Evolutionary conservation across 1,140 invertebrate species (phyloP).

Genomic region (Drosophila erecta): DNA sequence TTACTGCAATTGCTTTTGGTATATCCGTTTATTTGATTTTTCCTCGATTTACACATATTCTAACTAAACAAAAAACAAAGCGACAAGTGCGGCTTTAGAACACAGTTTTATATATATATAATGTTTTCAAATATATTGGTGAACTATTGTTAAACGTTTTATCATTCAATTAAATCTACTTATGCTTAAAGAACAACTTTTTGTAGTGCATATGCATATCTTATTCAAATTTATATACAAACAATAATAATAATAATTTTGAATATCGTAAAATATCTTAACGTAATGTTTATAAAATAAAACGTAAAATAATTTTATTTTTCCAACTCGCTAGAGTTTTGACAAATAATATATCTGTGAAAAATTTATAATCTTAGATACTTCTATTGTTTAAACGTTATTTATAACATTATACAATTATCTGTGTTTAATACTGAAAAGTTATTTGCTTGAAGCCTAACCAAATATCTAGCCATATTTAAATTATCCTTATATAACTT

Average conservation of each 20-base stretch:
- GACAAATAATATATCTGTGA: background rate
- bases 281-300: background rate
- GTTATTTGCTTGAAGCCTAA: slow-evolving; percentile 33
- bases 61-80: slow-evolving; percentile 10
- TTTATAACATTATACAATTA: background rate
- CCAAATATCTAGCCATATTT: slow-evolving; percentile 24
- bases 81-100: slow-evolving; percentile 21
- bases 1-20: slow-evolving; percentile 36
- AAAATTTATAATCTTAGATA: background rate
- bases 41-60: slow-evolving; percentile 16
- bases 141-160: slow-evolving; percentile 3
- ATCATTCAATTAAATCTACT: slow-evolving; percentile 4
- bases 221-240: background rate
- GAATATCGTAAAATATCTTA: background rate
- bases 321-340: background rate
- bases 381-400: background rate
- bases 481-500: slow-evolving; percentile 26
- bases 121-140: slow-evolving; percentile 5
- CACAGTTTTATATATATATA: slow-evolving; percentile 10
- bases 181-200: slow-evolving; percentile 1
- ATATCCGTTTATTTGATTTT: slow-evolving; percentile 25
- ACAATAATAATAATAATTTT: background rate
- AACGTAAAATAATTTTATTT: background rate
- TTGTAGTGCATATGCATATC: slow-evolving; percentile 7
- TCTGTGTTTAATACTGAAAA: slow-evolving; percentile 2